Base-by-base conservation (phyloP, 2,888 invertebrate genomes). In the Habroteleia sp. region DNA sequence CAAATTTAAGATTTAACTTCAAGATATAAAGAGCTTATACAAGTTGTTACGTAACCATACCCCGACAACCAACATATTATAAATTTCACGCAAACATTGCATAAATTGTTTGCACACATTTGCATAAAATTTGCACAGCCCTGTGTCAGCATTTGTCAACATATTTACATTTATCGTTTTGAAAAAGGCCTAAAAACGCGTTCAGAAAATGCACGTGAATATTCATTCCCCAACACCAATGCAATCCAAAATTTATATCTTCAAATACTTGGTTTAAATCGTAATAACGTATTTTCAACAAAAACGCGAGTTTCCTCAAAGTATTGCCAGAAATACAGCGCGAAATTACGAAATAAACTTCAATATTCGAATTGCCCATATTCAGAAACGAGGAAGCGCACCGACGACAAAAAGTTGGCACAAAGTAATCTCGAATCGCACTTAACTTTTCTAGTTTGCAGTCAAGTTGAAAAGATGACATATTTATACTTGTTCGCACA, bases 371-470 rank as follows among this genome's bases (percentile, higher is more conserved):
- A 62, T 60, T 52, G 62, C 60, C 54, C 48, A 33, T 63, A 54
- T 48, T 56, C 44, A 50, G 58, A 50, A 16, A 42, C 42, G 60
- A 8, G 42, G 35, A 23, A 10, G 42, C 60, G 62, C 35, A 29
- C 17, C 44, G 41, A 56, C 56, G 56, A 63, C 58, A 73, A 66
- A 60, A 72, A 50, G 50, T 73, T 54, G 56, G 66, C 60, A 66
- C 60, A 74, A 74, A 74, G 66, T 74, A 66, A 68, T 58, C 72
- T 72, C 33, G 46, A 50, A 39, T 66, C 23, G 33, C 50, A 68
- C 68, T 63, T 62, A 76, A 76, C 76, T 72, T 72, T 76, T 75
- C 62, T 68, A 72, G 71, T 72, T 72, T 76, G 60, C 60, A 66
- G 58, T 58, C 39, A 42, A 62, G 50, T 74, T 62, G 71, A 58